A percentile compares a stretch with the other conserved stretches of the same genome.
These are phyloP conservation scores for Malaclemys terrapin DNA, from an alignment of 2,113 vertebrate genomes.

Conservation along the genomic window DNA sequence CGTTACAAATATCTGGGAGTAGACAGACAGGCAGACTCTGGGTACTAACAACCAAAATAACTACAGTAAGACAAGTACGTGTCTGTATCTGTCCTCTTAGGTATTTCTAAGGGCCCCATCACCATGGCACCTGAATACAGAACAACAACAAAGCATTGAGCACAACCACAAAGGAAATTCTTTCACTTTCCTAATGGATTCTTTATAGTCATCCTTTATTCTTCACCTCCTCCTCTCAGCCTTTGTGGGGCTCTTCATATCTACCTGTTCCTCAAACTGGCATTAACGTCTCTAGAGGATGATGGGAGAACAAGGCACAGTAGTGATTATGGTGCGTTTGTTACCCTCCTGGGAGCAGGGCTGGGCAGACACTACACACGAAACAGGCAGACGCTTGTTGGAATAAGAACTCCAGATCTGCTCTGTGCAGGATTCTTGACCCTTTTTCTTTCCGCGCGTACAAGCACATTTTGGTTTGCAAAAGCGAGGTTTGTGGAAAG, in stretches of 20 bases:
- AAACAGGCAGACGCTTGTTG: neutral
- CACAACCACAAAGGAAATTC: rapidly evolving
- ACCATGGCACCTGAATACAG: neutral
- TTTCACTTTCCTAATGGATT: neutral
- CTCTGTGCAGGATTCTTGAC: neutral
- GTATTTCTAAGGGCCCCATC: neutral
- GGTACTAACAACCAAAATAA: neutral
- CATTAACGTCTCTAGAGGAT: neutral
- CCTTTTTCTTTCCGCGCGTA: neutral
- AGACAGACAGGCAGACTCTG: neutral
- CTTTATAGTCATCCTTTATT: neutral
- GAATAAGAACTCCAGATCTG: neutral
- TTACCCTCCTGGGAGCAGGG: neutral
- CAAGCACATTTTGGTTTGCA: neutral
- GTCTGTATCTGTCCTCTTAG: neutral
- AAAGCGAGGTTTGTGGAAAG: neutral
- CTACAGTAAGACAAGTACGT: neutral
- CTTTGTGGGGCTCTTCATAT: neutral
- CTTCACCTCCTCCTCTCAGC: neutral
- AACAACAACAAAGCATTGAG: neutral
- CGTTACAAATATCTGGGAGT: rapidly evolving
- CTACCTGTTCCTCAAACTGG: neutral
- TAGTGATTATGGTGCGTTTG: neutral
- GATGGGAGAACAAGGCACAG: neutral
- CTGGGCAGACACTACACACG: neutral